Evolutionary conservation across 1,140 invertebrate genomes (phyloP).

Genomic region (Fopius arisanus): DNA sequence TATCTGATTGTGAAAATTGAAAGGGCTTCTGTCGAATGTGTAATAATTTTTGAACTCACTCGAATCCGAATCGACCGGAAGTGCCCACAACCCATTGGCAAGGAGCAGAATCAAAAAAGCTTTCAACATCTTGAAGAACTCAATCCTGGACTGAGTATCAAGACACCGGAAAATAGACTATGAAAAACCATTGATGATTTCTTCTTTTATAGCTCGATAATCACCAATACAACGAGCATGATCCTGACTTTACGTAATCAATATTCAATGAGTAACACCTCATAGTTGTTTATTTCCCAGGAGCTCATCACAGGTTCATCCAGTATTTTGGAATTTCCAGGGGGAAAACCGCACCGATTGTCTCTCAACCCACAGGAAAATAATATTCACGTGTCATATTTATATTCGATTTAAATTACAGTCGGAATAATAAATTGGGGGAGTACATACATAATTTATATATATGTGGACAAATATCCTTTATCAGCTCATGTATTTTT

Average conservation of each 20-base stretch:
- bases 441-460: no score
- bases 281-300: conserved; percentile 6
- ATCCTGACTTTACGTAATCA: conserved; percentile 43
- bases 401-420: no score
- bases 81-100: neutral
- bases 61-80: neutral
- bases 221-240: conserved; percentile 32
- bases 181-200: conserved; percentile 44
- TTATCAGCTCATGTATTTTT: neutral
- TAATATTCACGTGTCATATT: neutral
- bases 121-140: neutral
- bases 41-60: neutral
- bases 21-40: no score
- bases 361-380: neutral
- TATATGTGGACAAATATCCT: no score
- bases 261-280: conserved; percentile 41
- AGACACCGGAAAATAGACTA: conserved; percentile 36
- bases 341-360: conserved; percentile 27
- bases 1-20: no score
- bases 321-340: conserved; percentile 43
- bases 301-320: conserved; percentile 19
- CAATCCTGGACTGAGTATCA: conserved; percentile 30
- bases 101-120: conserved; percentile 9
- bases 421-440: no score
- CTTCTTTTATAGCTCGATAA: conserved; percentile 58